Evolutionary conservation across 2,888 invertebrate genomes (phyloP), one percentile per base, ranked within the genome.

Genomic region (Eulithis prunata): DNA sequence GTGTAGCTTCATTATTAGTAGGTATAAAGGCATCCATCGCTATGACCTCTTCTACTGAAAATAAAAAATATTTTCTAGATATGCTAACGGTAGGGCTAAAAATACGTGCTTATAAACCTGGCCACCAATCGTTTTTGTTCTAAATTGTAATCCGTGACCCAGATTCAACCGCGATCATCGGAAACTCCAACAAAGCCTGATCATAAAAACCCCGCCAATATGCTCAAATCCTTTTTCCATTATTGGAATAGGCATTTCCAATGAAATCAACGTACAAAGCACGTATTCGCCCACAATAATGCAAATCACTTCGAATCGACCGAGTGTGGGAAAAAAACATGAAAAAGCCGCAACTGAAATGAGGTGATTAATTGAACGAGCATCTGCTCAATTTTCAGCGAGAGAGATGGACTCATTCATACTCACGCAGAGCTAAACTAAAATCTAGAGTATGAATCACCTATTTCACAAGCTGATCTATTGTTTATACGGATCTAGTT

Each of bases 251-350:
- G 58, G 43, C 41, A 43, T 8, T 32, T 21, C 43, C 21, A 32
- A 59, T 59, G 14, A 52, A 59, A 53, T 32, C 59, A 59, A 59
- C 52, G 52, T 7, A 28, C 51, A 41, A 58, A 41, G 38, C 41
- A 51, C 59, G 52, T 59, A 28, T 52, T 43, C 28, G 43, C 13
- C 52, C 62, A 53, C 63, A 49, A 66, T 60, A 47, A 59, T 64
- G 63, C 45, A 67, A 64, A 67, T 57, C 63, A 63, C 53, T 43
- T 47, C 49, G 21, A 21, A 21, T 21, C 21, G 60, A 49, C 38
- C 41, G 53, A 67, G 53, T 41, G 36, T 67, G 57, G 67, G 53
- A 46, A 64, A 64, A 55, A 67, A 63, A 28, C 47, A 41, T 53
- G 28, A 64, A 55, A 43, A 21, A 46, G 46, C 57, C 59, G 52